Base-by-base conservation (phyloP, 2,888 invertebrate genomes). In the Brachypterus glaber region DNA sequence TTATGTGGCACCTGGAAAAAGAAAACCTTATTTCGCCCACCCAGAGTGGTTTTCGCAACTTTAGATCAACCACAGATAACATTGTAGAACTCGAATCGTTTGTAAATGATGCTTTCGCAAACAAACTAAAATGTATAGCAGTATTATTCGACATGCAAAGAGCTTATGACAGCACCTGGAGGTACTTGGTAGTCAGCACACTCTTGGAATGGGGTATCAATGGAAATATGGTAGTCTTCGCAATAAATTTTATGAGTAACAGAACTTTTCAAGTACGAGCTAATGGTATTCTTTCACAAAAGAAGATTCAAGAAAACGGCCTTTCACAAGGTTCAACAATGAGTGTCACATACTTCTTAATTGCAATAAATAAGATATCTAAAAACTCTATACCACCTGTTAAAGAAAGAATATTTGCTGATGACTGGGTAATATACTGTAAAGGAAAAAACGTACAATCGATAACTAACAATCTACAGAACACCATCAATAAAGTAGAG, bases 71-170 rank as follows among this genome's bases (percentile, higher is more conserved):
- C 2, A 39, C 15, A 3, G 42, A 45, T 25, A 40, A 45, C 24
- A 36, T 45, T 2, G 25, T 36, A 2, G 9, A 38, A 8, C 30
- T 44, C 7, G 42, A 42, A 31, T 31, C 34, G n/a, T 37, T 36
- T 7, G 43, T 45, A 3, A 33, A 42, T 15, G 33, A 44, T 8
- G 41, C 45, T 8, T 32, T 47, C 15, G 31, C 33, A 1, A 35
- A 39, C 12, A 33, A 41, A 33, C 41, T 41, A 29, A 14, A 33
- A 16, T 29, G 25, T 7, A 2, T 45, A 1, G 33, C 39, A 1
- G 24, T 40, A 12, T 43, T 44, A 18, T 43, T 47, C 18, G 44
- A 47, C 17, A 37, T 46, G 3, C 18, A 40, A 7, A 44, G 34
- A 27, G 46, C 44, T 1, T 46, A 34, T 17, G 42, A 46, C 11